phyloP scores from a whole-genome alignment of 1,140 invertebrate species.

The Steinernema khuongi region DNA sequence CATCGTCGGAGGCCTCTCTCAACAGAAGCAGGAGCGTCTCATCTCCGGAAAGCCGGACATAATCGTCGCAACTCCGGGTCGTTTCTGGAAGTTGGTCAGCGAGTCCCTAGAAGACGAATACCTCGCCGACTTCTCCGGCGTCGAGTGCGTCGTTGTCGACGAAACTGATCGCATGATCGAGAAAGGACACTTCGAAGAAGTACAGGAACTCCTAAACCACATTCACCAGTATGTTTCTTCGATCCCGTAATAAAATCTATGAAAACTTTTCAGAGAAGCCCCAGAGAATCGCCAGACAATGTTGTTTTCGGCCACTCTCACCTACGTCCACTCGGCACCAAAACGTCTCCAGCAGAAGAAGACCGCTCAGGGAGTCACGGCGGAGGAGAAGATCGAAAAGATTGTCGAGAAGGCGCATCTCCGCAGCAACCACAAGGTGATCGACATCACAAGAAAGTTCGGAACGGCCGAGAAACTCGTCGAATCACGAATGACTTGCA shows the following conservation, averaged over 20 bases:
- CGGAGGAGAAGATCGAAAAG: slow-evolving; percentile 56
- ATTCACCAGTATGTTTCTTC: slow-evolving; percentile 68
- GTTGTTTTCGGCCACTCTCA: slow-evolving; percentile 94
- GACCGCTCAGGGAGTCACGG: slow-evolving; percentile 42
- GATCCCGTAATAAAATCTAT: too few relatives aligned
- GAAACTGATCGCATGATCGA: slow-evolving; percentile 98
- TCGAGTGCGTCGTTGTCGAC: slow-evolving; percentile 82
- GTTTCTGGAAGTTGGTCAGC: slow-evolving; percentile 82
- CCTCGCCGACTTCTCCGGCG: slow-evolving; percentile 57
- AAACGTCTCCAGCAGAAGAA: slow-evolving; percentile 23
- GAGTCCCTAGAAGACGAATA: slow-evolving; percentile 56
- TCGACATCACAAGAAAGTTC: slow-evolving; percentile 74
- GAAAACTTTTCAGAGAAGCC: slow-evolving; percentile 7
- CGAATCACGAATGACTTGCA: slow-evolving; percentile 71
- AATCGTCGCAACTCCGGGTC: slow-evolving; percentile 89
- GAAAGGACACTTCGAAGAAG: slow-evolving; percentile 87
- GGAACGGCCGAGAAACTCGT: slow-evolving; percentile 76
- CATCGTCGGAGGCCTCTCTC: slow-evolving; percentile 30
- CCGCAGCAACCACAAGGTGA: slow-evolving; percentile 74
- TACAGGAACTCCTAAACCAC: slow-evolving; percentile 73
- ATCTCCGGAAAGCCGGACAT: slow-evolving; percentile 77
- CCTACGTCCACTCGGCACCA: slow-evolving; percentile 73
- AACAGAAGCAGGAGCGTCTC: slow-evolving; percentile 79
- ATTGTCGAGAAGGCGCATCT: slow-evolving; percentile 28
- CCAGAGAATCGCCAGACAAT: slow-evolving; percentile 75